Percentiles rank a stretch among this genome's conserved stretches.
Conservation (phyloP, 2,113 vertebrate species). For the Epinephelus fuscoguttatus region DNA sequence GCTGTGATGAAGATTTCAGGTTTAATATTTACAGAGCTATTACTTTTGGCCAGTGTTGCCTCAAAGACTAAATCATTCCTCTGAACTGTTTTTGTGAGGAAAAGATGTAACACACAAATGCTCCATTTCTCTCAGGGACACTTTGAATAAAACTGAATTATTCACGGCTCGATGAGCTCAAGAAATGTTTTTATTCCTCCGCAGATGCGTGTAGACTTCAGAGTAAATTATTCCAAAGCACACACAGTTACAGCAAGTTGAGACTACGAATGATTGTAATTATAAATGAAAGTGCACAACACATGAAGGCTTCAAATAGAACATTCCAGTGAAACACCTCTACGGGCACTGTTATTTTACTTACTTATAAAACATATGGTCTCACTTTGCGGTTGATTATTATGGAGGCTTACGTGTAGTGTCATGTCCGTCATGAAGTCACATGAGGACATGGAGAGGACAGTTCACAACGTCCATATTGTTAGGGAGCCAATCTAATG, state of each 20-base stretch:
- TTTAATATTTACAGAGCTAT: slow-evolving; percentile 27
- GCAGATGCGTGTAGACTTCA: slow-evolving; percentile 23
- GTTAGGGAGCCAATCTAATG: slow-evolving; percentile 22
- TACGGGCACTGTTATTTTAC: slow-evolving; percentile 43
- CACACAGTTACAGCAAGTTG: slow-evolving; percentile 28
- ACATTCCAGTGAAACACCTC: slow-evolving; percentile 53
- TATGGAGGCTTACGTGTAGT: slow-evolving; percentile 69
- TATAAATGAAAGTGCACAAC: slow-evolving; percentile 22
- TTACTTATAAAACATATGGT: slow-evolving; percentile 79
- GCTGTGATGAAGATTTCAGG: slow-evolving; percentile 40
- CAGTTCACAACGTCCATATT: slow-evolving; percentile 10
- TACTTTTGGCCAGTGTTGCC: slow-evolving; percentile 33
- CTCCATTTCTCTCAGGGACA: slow-evolving; percentile 27
- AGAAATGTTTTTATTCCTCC: slow-evolving; percentile 46
- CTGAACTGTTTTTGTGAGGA: slow-evolving; percentile 31
- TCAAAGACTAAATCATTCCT: slow-evolving; percentile 18
- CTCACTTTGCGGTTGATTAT: slow-evolving; percentile 78
- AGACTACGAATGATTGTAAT: slow-evolving; percentile 30
- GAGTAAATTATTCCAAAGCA: slow-evolving; percentile 29
- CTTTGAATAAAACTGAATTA: slow-evolving; percentile 43
- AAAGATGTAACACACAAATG: slow-evolving; percentile 18
- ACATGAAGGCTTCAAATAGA: slow-evolving; percentile 30
- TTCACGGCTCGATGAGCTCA: slow-evolving; percentile 9
- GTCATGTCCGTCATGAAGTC: slow-evolving; percentile 63
- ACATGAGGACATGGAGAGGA: slow-evolving; percentile 50